These are phyloP conservation scores for Temnothorax curvispinosus DNA, from an alignment of 1,140 invertebrate species.

Conservation along the genomic window DNA sequence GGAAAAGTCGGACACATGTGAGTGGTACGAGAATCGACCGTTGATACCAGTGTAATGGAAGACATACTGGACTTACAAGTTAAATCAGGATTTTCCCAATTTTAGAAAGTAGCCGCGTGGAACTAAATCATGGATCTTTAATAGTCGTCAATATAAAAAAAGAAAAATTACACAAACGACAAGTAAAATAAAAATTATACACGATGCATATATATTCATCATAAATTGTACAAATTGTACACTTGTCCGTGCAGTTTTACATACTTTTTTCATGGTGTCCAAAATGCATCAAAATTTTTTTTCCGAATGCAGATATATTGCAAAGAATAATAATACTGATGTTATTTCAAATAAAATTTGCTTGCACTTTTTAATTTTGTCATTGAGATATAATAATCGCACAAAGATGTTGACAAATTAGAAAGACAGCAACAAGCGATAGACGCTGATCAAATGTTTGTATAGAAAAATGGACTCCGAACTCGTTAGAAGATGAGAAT, in stretches of 20 bases:
- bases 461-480: neutral
- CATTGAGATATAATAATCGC: neutral
- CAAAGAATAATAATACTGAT: neutral
- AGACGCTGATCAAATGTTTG: neutral
- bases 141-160: neutral
- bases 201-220: neutral
- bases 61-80: neutral
- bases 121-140: slow-evolving; percentile 8
- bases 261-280: neutral
- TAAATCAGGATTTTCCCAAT: neutral
- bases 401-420: neutral
- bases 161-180: neutral
- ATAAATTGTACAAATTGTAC: neutral
- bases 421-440: neutral
- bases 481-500: neutral
- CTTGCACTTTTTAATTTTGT: neutral
- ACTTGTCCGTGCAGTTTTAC: neutral
- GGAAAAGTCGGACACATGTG: slow-evolving; percentile 45
- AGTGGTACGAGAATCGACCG: slow-evolving; percentile 33
- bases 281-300: neutral
- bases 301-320: neutral
- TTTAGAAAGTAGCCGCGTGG: neutral
- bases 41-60: slow-evolving; percentile 33
- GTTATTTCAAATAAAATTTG: neutral
- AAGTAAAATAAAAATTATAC: neutral